Conservation (phyloP, 2,797 vertebrate genomes). For the Dermochelys coriacea region DNA sequence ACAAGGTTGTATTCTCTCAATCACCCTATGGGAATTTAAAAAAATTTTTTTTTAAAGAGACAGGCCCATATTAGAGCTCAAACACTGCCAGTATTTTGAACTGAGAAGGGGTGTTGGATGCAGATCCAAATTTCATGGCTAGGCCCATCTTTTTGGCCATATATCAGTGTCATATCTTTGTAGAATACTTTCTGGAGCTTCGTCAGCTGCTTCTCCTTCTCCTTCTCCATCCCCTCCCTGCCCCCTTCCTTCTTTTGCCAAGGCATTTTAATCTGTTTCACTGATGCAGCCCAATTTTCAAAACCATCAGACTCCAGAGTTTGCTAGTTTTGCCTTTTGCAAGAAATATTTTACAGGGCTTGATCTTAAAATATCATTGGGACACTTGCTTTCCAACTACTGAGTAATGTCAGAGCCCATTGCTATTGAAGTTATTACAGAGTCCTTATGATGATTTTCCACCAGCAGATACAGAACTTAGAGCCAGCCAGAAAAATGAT, state of each 20-base stretch:
- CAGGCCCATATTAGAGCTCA: not conserved
- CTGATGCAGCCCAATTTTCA: not conserved
- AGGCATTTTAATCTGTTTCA: not conserved
- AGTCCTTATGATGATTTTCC: conserved; percentile 7
- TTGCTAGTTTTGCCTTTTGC: not conserved
- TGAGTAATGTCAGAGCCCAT: not conserved
- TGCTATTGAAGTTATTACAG: not conserved
- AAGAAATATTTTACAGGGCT: not conserved
- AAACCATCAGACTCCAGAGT: not conserved
- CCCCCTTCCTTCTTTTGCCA: not conserved
- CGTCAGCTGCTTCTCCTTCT: not conserved
- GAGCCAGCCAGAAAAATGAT: not conserved
- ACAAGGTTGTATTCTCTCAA: not conserved
- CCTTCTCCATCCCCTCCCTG: not conserved
- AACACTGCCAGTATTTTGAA: not conserved
- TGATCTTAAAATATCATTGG: not conserved
- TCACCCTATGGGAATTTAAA: not conserved
- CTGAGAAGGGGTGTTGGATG: too few relatives aligned
- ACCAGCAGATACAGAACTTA: not conserved
- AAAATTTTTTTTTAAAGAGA: not conserved
- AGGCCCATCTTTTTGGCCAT: not conserved
- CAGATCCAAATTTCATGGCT: not conserved
- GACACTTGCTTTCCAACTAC: not conserved
- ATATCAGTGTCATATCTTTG: not conserved
- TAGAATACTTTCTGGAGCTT: not conserved